Percentiles rank a stretch among this genome's conserved stretches.
phyloP scores from a whole-genome alignment of 2,888 invertebrate species.

The Eupithecia pulchellata region DNA sequence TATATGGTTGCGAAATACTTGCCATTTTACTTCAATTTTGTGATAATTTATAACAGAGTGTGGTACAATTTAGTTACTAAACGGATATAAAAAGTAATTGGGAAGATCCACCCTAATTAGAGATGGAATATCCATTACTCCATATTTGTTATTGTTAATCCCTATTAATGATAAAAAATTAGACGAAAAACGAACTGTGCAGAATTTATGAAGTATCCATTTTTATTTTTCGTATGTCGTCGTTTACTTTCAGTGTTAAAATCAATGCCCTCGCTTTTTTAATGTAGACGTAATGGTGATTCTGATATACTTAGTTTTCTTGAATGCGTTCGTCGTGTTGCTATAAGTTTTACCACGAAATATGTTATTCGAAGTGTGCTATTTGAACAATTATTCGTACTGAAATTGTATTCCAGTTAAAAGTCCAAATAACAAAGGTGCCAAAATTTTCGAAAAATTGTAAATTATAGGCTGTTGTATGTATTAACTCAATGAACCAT shows the following conservation, averaged over 20 bases:
- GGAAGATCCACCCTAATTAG: no score
- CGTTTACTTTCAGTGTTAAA: background rate
- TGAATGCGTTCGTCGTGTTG: background rate
- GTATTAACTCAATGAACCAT: no score
- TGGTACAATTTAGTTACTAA: constrained; percentile 1
- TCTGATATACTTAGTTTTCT: background rate
- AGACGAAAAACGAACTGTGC: background rate
- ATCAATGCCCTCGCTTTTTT: background rate
- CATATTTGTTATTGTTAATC: no score
- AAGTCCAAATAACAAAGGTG: background rate
- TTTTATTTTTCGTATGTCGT: background rate
- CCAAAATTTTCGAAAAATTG: background rate
- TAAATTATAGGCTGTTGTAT: background rate
- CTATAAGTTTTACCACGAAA: background rate
- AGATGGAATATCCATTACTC: no score
- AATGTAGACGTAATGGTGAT: background rate
- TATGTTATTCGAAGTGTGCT: background rate
- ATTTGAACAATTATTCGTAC: background rate
- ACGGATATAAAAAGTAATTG: background rate
- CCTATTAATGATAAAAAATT: no score
- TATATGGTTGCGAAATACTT: background rate
- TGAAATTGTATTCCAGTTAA: background rate
- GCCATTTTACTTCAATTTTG: background rate
- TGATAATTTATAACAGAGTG: background rate
- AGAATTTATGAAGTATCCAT: background rate